Percentiles rank a stretch among this genome's conserved stretches.
Conservation (phyloP, 92 coral and sea anemone species). For the Isaurus tuberculatus region DNA sequence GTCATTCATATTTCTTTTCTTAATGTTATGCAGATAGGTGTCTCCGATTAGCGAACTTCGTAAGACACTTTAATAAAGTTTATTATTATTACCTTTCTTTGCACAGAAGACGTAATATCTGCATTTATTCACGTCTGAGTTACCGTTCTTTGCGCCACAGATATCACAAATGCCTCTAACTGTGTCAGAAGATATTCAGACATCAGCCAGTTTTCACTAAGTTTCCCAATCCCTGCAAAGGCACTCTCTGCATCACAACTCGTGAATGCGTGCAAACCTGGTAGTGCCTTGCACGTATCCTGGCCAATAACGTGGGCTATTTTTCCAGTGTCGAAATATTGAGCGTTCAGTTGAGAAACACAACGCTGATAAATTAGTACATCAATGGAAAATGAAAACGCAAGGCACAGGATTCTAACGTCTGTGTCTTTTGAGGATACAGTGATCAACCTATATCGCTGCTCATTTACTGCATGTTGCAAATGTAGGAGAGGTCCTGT, state of each 20-base stretch:
- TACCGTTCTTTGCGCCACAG: conserved; percentile 55
- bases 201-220: conserved; percentile 53
- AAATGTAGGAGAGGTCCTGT: conserved; percentile 63
- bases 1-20: no score
- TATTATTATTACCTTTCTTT: no score
- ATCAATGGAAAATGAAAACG: conserved; percentile 49
- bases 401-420: conserved; percentile 50
- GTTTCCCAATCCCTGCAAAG: conserved; percentile 53
- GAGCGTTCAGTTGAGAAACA: conserved; percentile 45
- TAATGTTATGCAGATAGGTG: no score
- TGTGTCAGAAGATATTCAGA: conserved; percentile 45
- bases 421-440: conserved; percentile 63
- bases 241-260: conserved; percentile 66
- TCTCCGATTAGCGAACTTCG: no score
- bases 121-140: conserved; percentile 56
- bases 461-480: conserved; percentile 58
- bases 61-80: no score
- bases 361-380: conserved; percentile 53
- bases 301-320: conserved; percentile 52
- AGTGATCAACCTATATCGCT: conserved; percentile 49
- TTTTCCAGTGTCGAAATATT: conserved; percentile 54
- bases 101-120: conserved; percentile 57
- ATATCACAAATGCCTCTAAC: conserved; percentile 61
- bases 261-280: conserved; percentile 69
- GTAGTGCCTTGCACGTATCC: conserved; percentile 60